phyloP scores from a whole-genome alignment of 1,140 invertebrate species.

The Lysiphlebus fabarum region DNA sequence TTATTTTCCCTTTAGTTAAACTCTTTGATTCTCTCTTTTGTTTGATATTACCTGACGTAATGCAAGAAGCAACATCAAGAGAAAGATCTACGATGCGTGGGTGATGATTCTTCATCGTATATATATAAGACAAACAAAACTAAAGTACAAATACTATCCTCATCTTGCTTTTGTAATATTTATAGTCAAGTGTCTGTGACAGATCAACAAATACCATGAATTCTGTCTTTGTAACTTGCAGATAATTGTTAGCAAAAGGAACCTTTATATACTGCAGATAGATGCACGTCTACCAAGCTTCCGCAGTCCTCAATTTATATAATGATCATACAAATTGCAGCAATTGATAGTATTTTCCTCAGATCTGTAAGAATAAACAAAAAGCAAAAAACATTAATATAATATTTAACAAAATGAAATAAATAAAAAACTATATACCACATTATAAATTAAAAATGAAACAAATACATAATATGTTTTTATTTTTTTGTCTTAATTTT shows the following conservation, averaged over 20 bases:
- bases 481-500: too few relatives aligned
- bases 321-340: not conserved
- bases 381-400: too few relatives aligned
- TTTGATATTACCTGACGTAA: constrained; percentile 20
- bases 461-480: too few relatives aligned
- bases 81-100: constrained; percentile 14
- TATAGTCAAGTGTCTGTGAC: constrained; percentile 11
- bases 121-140: constrained; percentile 7
- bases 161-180: constrained; percentile 1
- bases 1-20: too few relatives aligned
- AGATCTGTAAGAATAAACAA: too few relatives aligned
- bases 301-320: not conserved
- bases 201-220: constrained; percentile 20
- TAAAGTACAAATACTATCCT: not conserved
- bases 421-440: too few relatives aligned
- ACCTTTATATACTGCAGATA: not conserved
- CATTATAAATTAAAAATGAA: too few relatives aligned
- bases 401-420: too few relatives aligned
- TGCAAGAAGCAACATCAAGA: constrained; percentile 2
- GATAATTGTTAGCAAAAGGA: constrained; percentile 9
- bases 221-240: constrained; percentile 7
- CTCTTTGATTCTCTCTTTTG: too few relatives aligned
- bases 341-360: not conserved
- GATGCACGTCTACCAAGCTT: not conserved
- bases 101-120: constrained; percentile 12